Evolutionary conservation across 2,113 vertebrate genomes (phyloP).

Genomic region (Psilopsiagon aurifrons): DNA sequence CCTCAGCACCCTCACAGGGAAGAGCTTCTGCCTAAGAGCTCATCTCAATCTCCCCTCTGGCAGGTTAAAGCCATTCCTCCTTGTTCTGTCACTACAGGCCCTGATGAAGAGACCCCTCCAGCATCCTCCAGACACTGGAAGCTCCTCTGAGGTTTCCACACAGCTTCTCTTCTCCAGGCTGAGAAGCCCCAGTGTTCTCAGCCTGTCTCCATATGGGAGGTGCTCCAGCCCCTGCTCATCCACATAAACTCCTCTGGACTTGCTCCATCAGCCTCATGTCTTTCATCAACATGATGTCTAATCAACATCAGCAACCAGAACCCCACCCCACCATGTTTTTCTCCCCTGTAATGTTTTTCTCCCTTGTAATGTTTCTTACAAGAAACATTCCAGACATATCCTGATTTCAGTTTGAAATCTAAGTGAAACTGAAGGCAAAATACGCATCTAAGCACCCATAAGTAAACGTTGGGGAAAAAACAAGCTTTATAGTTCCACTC

Average conservation of each 20-base stretch:
- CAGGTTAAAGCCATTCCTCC: too few relatives aligned
- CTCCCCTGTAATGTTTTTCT: rapidly evolving
- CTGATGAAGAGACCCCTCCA: too few relatives aligned
- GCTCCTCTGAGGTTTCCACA: neutral
- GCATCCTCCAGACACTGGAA: neutral
- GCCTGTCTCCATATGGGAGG: neutral
- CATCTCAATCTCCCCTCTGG: too few relatives aligned
- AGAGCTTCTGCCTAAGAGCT: too few relatives aligned
- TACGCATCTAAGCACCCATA: neutral
- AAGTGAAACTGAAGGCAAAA: neutral
- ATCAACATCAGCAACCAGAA: neutral
- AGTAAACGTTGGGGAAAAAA: neutral
- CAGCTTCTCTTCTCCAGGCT: neutral
- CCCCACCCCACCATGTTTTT: neutral
- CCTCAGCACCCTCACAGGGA: too few relatives aligned
- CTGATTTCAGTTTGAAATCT: neutral
- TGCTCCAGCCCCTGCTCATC: neutral
- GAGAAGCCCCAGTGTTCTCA: neutral
- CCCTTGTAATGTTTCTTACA: neutral
- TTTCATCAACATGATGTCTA: neutral
- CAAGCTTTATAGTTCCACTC: neutral
- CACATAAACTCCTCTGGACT: neutral
- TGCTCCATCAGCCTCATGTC: neutral
- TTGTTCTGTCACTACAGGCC: too few relatives aligned
- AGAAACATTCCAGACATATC: neutral